phyloP scores from a whole-genome alignment of 2,797 vertebrate genomes.

The Lepus oiostolus region DNA sequence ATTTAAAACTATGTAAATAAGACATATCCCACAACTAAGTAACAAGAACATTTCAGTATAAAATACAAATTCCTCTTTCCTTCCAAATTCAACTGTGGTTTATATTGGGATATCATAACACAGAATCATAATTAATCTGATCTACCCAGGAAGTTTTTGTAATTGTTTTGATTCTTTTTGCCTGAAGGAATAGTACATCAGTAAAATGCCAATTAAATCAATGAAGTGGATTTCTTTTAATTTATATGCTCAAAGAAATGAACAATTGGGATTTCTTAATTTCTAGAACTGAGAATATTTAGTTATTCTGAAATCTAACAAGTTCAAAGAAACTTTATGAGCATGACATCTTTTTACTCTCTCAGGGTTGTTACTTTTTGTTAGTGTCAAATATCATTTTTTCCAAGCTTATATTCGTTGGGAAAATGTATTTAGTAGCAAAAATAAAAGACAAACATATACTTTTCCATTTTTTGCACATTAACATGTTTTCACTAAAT shows the following conservation, averaged over 20 bases:
- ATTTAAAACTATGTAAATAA: slow-evolving; percentile 51
- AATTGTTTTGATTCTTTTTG: slow-evolving; percentile 71
- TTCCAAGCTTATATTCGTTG: neutral
- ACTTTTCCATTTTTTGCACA: neutral
- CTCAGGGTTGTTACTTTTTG: neutral
- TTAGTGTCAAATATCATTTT: slow-evolving; percentile 33
- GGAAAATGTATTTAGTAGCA: neutral
- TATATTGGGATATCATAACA: slow-evolving; percentile 26
- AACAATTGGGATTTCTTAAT: slow-evolving; percentile 28
- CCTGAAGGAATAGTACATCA: slow-evolving; percentile 42
- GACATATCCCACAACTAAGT: neutral
- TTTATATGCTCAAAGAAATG: neutral
- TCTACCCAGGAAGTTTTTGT: neutral
- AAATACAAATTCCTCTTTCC: slow-evolving; percentile 25
- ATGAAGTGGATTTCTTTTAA: slow-evolving; percentile 37
- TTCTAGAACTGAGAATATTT: slow-evolving; percentile 35
- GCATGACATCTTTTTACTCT: neutral
- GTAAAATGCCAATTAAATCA: slow-evolving; percentile 61
- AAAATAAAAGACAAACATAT: neutral
- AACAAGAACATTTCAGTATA: slow-evolving; percentile 35
- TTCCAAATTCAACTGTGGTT: neutral
- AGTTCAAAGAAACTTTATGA: slow-evolving; percentile 15
- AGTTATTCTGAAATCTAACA: slow-evolving; percentile 26
- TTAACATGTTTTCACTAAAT: neutral
- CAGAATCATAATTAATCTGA: slow-evolving; percentile 61